Conservation (phyloP, 1,140 invertebrate species). For the Drosophila saltans region DNA sequence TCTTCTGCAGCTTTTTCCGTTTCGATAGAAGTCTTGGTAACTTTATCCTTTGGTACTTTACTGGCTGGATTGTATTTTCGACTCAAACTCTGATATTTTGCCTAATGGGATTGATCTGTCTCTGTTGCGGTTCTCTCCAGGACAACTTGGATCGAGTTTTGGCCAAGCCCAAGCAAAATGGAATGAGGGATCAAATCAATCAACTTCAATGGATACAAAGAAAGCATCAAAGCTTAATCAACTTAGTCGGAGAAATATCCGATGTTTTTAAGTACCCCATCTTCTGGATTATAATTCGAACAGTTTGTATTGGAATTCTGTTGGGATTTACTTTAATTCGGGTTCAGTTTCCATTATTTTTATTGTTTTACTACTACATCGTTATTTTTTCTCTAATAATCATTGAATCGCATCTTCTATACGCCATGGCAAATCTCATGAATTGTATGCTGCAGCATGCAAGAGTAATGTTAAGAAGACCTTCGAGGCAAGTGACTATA, state of each 20-base stretch:
- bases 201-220: background rate
- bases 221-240: background rate
- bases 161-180: background rate
- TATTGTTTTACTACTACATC: conserved; percentile 1
- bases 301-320: background rate
- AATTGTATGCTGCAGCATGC: background rate
- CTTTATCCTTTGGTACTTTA: no score
- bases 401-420: conserved; percentile 9
- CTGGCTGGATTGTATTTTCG: background rate
- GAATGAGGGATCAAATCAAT: background rate
- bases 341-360: background rate
- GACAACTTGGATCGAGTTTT: background rate
- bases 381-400: conserved; percentile 9
- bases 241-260: background rate
- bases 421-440: background rate
- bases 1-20: background rate
- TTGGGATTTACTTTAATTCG: background rate
- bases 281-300: background rate
- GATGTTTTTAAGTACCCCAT: background rate
- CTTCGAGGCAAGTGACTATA: background rate
- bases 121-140: background rate
- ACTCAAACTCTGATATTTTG: background rate
- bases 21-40: no score
- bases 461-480: conserved; percentile 1
- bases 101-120: background rate